Evolutionary conservation across 2,888 invertebrate species (phyloP).

Genomic region (Caenorhabditis japonica): DNA sequence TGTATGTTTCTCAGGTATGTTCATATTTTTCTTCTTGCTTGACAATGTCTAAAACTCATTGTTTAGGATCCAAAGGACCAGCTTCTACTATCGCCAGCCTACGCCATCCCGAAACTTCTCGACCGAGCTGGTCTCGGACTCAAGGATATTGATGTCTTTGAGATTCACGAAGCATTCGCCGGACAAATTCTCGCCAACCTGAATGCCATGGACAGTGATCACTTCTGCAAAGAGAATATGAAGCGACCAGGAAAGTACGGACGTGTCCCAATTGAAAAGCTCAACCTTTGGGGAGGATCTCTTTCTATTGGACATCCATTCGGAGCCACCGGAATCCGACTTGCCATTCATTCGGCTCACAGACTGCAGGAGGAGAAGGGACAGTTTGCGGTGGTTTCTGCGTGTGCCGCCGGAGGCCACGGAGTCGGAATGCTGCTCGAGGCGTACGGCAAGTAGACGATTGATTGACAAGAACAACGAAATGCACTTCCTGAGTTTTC

Average conservation of each 20-base stretch:
- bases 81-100: slow-evolving; percentile 88
- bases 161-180: slow-evolving; percentile 99
- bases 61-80: slow-evolving; percentile 96
- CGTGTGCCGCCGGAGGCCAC: slow-evolving; percentile 98
- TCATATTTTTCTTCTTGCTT: not conserved
- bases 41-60: slow-evolving; percentile 2
- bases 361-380: slow-evolving; percentile 88
- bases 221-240: slow-evolving; percentile 82
- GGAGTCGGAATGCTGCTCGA: slow-evolving; percentile 80
- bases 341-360: slow-evolving; percentile 85
- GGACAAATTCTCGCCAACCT: no score
- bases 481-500: slow-evolving; percentile 2
- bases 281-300: no score
- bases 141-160: slow-evolving; percentile 94
- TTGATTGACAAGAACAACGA: no score
- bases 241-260: slow-evolving; percentile 83
- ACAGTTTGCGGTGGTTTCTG: slow-evolving; percentile 91
- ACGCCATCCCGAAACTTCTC: slow-evolving; percentile 92
- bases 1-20: slow-evolving; percentile 60
- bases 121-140: slow-evolving; percentile 88
- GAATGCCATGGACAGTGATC: no score
- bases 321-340: no score
- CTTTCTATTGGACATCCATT: no score
- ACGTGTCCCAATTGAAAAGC: slow-evolving; percentile 87
- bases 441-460: slow-evolving; percentile 63